Evolutionary conservation across 35 echinoderm and acorn worm genomes (phyloP).

Genomic region (Diadema setosum): DNA sequence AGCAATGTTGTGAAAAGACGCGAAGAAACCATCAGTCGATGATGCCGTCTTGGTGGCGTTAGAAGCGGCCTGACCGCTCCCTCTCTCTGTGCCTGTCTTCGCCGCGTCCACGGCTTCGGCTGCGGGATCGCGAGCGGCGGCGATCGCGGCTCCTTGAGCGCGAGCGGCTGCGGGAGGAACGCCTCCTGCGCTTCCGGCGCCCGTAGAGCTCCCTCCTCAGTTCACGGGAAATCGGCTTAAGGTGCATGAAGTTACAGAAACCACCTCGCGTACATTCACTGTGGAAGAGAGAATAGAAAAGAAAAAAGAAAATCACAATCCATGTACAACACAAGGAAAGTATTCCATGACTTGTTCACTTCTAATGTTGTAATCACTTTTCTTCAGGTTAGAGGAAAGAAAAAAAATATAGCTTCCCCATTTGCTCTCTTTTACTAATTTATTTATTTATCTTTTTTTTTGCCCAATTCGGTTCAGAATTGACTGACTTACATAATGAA

Average conservation of each 20-base stretch:
- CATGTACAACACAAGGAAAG: not conserved
- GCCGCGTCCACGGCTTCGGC: constrained; percentile 45
- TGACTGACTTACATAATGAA: no score
- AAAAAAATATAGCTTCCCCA: no score
- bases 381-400: not conserved
- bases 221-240: constrained; percentile 89
- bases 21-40: no score
- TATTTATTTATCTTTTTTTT: no score
- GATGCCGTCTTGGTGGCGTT: no score
- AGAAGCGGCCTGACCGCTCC: constrained; percentile 25
- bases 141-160: not conserved
- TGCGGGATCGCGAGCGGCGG: not conserved
- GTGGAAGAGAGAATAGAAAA: not conserved
- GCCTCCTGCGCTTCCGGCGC: constrained; percentile 38
- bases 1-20: no score
- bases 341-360: not conserved
- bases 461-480: no score
- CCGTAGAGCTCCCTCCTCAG: constrained; percentile 80
- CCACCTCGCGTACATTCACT: constrained; percentile 96
- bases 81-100: constrained; percentile 10
- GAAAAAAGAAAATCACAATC: not conserved
- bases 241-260: constrained; percentile 99
- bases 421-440: no score
- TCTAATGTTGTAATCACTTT: no score
- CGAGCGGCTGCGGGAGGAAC: not conserved